Base-by-base conservation (phyloP, 2,797 vertebrate species). In the Cyclopterus lumpus region DNA sequence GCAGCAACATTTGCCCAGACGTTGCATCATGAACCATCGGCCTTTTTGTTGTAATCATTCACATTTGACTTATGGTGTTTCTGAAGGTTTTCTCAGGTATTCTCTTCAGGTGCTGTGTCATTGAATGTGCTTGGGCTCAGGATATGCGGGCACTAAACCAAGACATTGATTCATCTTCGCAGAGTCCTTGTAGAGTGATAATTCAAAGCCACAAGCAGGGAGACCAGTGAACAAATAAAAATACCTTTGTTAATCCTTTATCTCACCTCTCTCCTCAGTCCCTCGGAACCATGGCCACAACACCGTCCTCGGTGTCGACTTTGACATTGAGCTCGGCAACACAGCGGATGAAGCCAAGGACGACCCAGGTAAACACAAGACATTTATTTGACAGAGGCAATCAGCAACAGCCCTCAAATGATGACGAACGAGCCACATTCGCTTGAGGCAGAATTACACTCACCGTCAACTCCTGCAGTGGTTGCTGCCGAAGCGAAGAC, bases 241-340 rank as follows among this genome's bases (percentile, higher is more conserved):
- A 84, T 65, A 79, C 44, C 57, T 80, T 30, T 49, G 61, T 81
- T 92, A 83, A 91, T 91, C 81, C 83, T 79, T 82, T 80, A 78
- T 84, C 61, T 74, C 73, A 1, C 70, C 42, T 86, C 32, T 82
- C 38, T 74, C 86, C 79, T 26, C 91, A 99, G 98, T 99, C 91
- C 98, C 97, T 8, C 95, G 96, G 44, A 97, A 97, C 82, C 95
- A 94, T 6, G 96, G 94, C 71, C 92, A 93, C 24, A 96, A 96
- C 93, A 97, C 96, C 11, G 95, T 97, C 71, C 95, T 94, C 80
- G 96, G 92, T 85, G 91, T 91, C 3, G 92, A 92, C 87, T 96
- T 97, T 88, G 97, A 98, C 93, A 97, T 99, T 71, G 97, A 99
- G 94, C 93, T 95, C 73, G 98, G 97, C 64, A 95, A 98, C 92